Conservation (phyloP, 2,888 invertebrate species). For the Drosophila anomelani region DNA sequence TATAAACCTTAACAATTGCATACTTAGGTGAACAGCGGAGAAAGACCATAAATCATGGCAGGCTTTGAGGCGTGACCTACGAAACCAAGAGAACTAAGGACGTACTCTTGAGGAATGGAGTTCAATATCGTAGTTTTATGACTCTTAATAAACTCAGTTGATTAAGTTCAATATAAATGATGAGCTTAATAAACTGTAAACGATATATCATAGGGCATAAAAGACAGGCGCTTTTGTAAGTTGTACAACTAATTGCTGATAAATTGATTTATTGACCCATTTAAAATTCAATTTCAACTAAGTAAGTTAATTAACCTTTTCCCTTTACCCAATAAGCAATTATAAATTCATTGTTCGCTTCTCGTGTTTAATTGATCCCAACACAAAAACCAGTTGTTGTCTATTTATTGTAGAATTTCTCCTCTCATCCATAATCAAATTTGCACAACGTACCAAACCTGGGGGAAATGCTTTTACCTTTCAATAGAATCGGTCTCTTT, state of each 20-base stretch:
- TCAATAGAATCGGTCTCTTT: conserved; percentile 2
- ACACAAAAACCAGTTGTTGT: background rate
- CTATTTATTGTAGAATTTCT: conserved; percentile 1
- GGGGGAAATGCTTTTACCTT: conserved; percentile 8
- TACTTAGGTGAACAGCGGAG: conserved; percentile 17
- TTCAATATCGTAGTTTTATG: background rate
- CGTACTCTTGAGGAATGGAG: background rate
- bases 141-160: background rate
- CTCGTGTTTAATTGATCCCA: conserved; percentile 2
- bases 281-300: background rate
- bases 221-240: background rate
- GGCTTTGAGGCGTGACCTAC: conserved; percentile 25
- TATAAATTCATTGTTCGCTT: conserved; percentile 2
- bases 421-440: conserved; percentile 4
- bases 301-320: conserved; percentile 3
- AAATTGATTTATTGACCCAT: background rate
- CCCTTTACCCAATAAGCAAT: conserved; percentile 1
- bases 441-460: background rate
- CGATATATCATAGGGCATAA: background rate
- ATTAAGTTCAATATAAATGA: background rate
- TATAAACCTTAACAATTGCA: conserved; percentile 21
- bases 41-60: conserved; percentile 27
- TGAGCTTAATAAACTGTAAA: background rate
- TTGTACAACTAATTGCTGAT: background rate
- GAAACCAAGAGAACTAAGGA: conserved; percentile 16